Evolutionary conservation across 1,140 invertebrate species (phyloP), one percentile per base, ranked within the genome.

Genomic region (Papilio helenus): DNA sequence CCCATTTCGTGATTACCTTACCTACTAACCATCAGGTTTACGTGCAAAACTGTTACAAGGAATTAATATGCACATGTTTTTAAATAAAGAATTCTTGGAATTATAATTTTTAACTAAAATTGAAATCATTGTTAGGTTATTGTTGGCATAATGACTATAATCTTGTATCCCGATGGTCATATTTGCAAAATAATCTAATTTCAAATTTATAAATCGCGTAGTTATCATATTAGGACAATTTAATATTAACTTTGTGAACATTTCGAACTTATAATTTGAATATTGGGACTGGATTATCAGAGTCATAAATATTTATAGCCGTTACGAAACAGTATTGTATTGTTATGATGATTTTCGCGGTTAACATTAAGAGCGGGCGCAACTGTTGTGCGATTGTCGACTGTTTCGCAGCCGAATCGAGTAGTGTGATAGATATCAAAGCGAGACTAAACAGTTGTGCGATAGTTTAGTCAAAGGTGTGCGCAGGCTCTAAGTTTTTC

Each of bases 1-100:
- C 61, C 61, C 61, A 68, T 68, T 68, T 68, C 61, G 26, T 68
- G 61, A 68, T 68, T 68, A 68, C 61, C 23, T 68, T 68, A 14
- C 23, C 61, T 68, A 29, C 10, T 61, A 61, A 23, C 23, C 61
- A 29, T 68, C 14, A 68, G 5, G 23, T 14, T 29, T 68, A 68
- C 61, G 61, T 68, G 61, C 61, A 68, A 68, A 68, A 34, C 61
- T 29, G 61, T 68, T 26, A 26, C 23, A 34, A 68, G 26, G 26
- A 68, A 68, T 68, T 34, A 68, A 29, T 16, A 68, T 68, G 20
- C 51, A 55, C n/a, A 18, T 55, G n/a, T 55, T 55, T 55, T 55
- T 49, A 49, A 49, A 49, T 18, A 18, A 49, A 8, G 7, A 16
- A 49, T 18, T 4, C 5, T 1, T 18, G 18, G 46, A 3, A 49